phyloP scores from a whole-genome alignment of 2,797 vertebrate genomes.

The Gephyroberyx darwinii region DNA sequence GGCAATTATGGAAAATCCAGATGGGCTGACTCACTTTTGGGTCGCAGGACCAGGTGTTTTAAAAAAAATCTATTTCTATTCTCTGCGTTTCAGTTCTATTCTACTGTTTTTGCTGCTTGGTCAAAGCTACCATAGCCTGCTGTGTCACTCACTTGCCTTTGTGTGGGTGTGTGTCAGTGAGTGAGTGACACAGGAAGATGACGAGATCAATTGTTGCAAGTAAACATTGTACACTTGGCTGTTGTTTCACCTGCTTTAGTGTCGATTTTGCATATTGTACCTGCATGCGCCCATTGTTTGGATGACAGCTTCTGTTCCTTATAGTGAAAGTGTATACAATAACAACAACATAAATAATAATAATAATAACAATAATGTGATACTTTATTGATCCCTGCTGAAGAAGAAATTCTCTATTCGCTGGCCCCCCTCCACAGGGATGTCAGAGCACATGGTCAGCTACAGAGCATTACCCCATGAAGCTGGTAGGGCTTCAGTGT shows the following conservation, averaged over 20 bases:
- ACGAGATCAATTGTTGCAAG: slow-evolving; percentile 29
- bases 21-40: no score
- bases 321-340: no score
- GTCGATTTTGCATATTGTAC: slow-evolving; percentile 8
- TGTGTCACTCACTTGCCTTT: slow-evolving; percentile 38
- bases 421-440: not conserved
- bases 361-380: not conserved
- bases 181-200: slow-evolving; percentile 59
- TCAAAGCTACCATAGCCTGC: not conserved
- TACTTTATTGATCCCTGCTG: not conserved
- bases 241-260: slow-evolving; percentile 39
- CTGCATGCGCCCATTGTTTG: not conserved
- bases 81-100: no score
- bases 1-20: no score
- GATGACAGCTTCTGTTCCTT: no score
- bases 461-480: not conserved
- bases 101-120: no score
- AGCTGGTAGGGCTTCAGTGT: not conserved
- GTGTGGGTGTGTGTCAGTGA: slow-evolving; percentile 49
- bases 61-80: no score
- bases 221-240: slow-evolving; percentile 52
- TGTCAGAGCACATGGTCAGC: not conserved
- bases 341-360: no score
- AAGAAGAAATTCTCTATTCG: not conserved
- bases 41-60: no score